Evolutionary conservation across 2,113 vertebrate species (phyloP).

Genomic region (Pituophis catenifer): DNA sequence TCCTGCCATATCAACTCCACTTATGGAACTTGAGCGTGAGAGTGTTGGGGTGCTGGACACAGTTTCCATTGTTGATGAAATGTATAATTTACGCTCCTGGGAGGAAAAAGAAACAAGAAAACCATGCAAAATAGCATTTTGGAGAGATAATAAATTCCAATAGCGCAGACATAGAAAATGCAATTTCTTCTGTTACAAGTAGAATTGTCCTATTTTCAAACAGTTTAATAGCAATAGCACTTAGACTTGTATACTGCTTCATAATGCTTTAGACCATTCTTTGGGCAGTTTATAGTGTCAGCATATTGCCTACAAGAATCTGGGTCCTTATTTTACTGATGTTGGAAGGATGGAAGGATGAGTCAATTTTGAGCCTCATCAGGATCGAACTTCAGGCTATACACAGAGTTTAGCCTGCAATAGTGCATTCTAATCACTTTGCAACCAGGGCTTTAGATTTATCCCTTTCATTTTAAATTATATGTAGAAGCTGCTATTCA

Average conservation of each 20-base stretch:
- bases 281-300: background rate
- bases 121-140: background rate
- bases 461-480: background rate
- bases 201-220: background rate
- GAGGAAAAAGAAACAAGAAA: slow-evolving; percentile 19
- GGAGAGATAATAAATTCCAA: background rate
- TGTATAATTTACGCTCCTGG: slow-evolving; percentile 83
- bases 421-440: background rate
- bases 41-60: slow-evolving; percentile 87
- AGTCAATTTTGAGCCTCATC: background rate
- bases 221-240: background rate
- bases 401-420: background rate
- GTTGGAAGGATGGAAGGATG: background rate
- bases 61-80: slow-evolving; percentile 71
- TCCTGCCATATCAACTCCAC: slow-evolving; percentile 83
- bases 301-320: background rate
- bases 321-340: background rate
- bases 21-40: slow-evolving; percentile 93
- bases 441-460: background rate
- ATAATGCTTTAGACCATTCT: background rate
- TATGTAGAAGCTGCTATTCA: background rate
- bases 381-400: background rate
- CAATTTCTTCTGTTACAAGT: background rate
- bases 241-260: background rate
- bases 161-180: background rate